Base-by-base conservation (phyloP, 2,797 vertebrate genomes). In the Ispidina picta region DNA sequence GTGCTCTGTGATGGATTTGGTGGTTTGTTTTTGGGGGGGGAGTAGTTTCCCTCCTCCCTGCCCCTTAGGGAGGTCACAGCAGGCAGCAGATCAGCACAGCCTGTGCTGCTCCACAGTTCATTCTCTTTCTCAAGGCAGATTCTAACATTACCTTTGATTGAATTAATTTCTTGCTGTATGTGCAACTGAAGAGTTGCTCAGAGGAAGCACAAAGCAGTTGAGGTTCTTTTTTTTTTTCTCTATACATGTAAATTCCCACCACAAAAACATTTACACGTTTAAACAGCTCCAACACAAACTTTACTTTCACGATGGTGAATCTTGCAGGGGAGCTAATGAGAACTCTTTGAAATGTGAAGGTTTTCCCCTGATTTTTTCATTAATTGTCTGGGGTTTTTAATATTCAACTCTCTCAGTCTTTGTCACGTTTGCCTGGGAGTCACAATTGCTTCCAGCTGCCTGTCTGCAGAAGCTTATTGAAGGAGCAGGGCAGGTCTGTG, bases 371-470 rank as follows among this genome's bases (percentile, higher is more conserved):
- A 59, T 88, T 94, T 93, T 96, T 93, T 89, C 93, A 86, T 97
- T 96, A 68, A 29, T 72, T 68, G 4, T 12, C 26, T 51, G 2
- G 52, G 28, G 18, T 94, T 85, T 86, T 43, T 41, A 69, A 93
- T 96, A 95, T 97, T 97, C 94, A 96, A 96, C 94, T 97, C 94
- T 91, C 91, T 73, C 35, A 77, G 94, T 84, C 93, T 97, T 95
- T 97, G 97, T 97, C 97, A 94, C 94, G 77, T 93, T 82, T 94
- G 69, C 89, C 88, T 85, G 43, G 70, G 74, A 91, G 73, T 85
- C 79, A 51, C 96, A 97, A 97, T 97, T 97, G 94, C 90, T 97
- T 97, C 95, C 96, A 96, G 96, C 94, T 94, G 95, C 75, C 84
- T 68, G 54, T 96, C 94, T 82, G 93, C 60, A 65, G 96, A 88